These are phyloP conservation scores for Drosophila gaucha DNA, from an alignment of 2,888 invertebrate genomes.

Conservation along the genomic window DNA sequence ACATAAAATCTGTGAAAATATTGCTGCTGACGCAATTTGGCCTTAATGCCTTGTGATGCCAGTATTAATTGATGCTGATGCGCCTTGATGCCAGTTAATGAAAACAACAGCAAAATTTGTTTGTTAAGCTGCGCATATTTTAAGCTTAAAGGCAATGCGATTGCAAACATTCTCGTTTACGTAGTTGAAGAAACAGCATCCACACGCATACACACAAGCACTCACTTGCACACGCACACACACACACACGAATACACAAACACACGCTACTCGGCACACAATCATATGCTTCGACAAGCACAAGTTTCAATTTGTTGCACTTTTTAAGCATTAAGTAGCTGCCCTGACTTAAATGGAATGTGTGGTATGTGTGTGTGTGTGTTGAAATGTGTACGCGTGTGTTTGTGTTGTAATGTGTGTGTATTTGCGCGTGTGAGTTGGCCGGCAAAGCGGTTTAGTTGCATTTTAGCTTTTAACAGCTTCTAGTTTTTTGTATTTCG, in stretches of 20 bases:
- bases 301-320: constrained; percentile 83
- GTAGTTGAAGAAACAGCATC: constrained; percentile 39
- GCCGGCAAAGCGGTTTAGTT: constrained; percentile 73
- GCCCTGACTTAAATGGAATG: constrained; percentile 54
- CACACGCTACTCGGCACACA: constrained; percentile 60
- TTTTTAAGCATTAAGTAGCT: constrained; percentile 80
- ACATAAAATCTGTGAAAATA: not conserved
- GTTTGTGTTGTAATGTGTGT: constrained; percentile 22
- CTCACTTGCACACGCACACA: constrained; percentile 20
- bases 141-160: constrained; percentile 65
- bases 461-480: constrained; percentile 69
- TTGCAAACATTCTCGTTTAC: constrained; percentile 60
- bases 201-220: not conserved
- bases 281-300: constrained; percentile 82
- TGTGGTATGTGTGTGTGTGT: constrained; percentile 25
- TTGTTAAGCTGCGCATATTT: constrained; percentile 43
- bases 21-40: constrained; percentile 10
- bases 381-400: constrained; percentile 15
- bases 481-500: constrained; percentile 52
- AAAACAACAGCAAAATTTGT: constrained; percentile 32
- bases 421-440: constrained; percentile 40
- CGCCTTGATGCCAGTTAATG: constrained; percentile 24
- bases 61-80: constrained; percentile 36
- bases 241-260: constrained; percentile 16
- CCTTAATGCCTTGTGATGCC: constrained; percentile 34